Evolutionary conservation across 2,113 vertebrate genomes (phyloP).

Genomic region (Oncorhynchus kisutch): DNA sequence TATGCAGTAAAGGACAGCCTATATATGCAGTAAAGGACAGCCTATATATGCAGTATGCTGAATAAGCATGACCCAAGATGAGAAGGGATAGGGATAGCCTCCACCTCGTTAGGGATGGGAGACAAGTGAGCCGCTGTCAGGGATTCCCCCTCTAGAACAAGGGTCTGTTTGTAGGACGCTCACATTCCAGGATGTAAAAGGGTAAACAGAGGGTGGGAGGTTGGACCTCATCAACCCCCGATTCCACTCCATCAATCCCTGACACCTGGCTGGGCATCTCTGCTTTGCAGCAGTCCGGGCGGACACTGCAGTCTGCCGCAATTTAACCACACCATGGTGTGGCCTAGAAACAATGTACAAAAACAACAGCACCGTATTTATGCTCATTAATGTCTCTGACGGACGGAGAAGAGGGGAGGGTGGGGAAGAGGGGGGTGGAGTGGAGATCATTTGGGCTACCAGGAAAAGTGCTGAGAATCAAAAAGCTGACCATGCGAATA

Average conservation of each 20-base stretch:
- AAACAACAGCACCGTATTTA: background rate
- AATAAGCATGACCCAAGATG: background rate
- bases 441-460: constrained; percentile 9
- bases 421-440: background rate
- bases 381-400: background rate
- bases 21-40: background rate
- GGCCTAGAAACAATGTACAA: background rate
- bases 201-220: background rate
- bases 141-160: constrained; percentile 1
- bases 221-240: background rate
- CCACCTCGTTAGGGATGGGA: background rate
- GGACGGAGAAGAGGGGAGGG: background rate
- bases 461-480: constrained; percentile 32
- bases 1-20: background rate
- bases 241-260: background rate
- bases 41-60: background rate
- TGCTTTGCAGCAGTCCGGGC: background rate
- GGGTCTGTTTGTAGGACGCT: background rate
- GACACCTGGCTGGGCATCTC: background rate
- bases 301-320: background rate
- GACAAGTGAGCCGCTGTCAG: constrained; percentile 14
- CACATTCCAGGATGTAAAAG: background rate
- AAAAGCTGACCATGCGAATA: constrained; percentile 29
- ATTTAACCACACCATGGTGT: background rate
- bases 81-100: background rate